Conservation (phyloP, 2,113 vertebrate species). For the Ancistrus triradiatus region DNA sequence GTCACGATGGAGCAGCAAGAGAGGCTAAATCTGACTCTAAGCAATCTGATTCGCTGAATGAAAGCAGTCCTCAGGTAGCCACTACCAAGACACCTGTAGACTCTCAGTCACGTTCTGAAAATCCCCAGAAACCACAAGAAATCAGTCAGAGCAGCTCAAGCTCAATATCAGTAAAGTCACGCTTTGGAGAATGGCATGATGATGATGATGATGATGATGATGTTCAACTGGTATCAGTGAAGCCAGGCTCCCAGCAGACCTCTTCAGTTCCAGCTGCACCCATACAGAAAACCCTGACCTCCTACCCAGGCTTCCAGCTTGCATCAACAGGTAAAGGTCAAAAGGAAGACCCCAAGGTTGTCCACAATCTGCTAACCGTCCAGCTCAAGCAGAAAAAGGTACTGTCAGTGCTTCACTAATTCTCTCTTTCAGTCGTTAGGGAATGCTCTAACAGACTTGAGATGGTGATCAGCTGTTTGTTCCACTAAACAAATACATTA, state of each 20-base stretch:
- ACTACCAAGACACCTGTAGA: slow-evolving; percentile 10
- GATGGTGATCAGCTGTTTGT: too few relatives aligned
- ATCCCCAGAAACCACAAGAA: not conserved
- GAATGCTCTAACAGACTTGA: too few relatives aligned
- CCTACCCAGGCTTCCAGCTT: slow-evolving; percentile 59
- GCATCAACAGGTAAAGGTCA: slow-evolving; percentile 25
- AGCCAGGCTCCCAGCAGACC: slow-evolving; percentile 49
- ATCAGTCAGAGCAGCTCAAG: not conserved
- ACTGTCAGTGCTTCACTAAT: not conserved
- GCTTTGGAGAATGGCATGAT: slow-evolving; percentile 8
- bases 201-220: slow-evolving; percentile 52
- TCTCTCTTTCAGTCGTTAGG: too few relatives aligned
- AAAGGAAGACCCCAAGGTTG: slow-evolving; percentile 44
- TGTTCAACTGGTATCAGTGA: slow-evolving; percentile 52
- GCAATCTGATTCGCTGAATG: not conserved
- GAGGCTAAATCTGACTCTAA: slow-evolving; percentile 10
- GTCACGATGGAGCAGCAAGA: not conserved
- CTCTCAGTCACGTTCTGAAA: not conserved
- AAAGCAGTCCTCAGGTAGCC: not conserved
- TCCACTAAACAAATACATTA: too few relatives aligned
- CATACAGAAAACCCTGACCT: slow-evolving; percentile 59
- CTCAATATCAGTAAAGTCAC: not conserved
- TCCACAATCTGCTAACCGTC: slow-evolving; percentile 62
- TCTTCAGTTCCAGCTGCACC: slow-evolving; percentile 39
- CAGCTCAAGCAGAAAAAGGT: slow-evolving; percentile 91